Evolutionary conservation across 2,797 vertebrate genomes (phyloP).

Genomic region (Delichon dasypus): DNA sequence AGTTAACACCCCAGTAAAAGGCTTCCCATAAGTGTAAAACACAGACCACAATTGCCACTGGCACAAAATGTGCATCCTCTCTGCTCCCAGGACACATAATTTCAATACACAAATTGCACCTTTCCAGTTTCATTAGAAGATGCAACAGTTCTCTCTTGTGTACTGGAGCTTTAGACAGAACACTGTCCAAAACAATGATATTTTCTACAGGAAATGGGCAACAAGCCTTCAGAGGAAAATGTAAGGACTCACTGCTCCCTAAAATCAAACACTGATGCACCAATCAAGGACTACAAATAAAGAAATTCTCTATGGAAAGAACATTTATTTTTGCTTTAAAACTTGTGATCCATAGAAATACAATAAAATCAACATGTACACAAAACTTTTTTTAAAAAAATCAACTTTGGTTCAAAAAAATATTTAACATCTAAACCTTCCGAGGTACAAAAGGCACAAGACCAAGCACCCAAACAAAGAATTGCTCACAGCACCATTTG

Average conservation of each 20-base stretch:
- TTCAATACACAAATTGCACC: not conserved
- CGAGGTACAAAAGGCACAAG: slow-evolving; percentile 71
- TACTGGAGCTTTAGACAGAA: not conserved
- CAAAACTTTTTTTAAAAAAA: not conserved
- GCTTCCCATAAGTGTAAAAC: not conserved
- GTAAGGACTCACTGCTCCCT: not conserved
- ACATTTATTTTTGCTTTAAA: slow-evolving; percentile 74
- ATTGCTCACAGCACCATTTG: not conserved
- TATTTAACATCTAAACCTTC: slow-evolving; percentile 64
- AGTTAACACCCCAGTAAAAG: not conserved
- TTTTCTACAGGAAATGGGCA: not conserved
- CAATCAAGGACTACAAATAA: not conserved
- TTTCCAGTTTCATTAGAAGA: not conserved
- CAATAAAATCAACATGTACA: slow-evolving; percentile 72
- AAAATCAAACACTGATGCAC: not conserved
- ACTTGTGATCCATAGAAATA: slow-evolving; percentile 66
- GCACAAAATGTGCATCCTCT: fast-evolving
- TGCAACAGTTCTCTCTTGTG: not conserved
- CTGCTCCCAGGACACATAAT: not conserved
- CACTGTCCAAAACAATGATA: not conserved
- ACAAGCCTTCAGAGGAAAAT: not conserved
- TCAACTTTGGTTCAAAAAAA: slow-evolving; percentile 70
- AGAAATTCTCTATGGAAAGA: slow-evolving; percentile 51
- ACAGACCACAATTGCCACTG: not conserved
- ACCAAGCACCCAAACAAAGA: slow-evolving; percentile 28